Evolutionary conservation across 2,797 vertebrate species (phyloP), one percentile per base, ranked within the genome.

Genomic region (Sebastes aleutianus): DNA sequence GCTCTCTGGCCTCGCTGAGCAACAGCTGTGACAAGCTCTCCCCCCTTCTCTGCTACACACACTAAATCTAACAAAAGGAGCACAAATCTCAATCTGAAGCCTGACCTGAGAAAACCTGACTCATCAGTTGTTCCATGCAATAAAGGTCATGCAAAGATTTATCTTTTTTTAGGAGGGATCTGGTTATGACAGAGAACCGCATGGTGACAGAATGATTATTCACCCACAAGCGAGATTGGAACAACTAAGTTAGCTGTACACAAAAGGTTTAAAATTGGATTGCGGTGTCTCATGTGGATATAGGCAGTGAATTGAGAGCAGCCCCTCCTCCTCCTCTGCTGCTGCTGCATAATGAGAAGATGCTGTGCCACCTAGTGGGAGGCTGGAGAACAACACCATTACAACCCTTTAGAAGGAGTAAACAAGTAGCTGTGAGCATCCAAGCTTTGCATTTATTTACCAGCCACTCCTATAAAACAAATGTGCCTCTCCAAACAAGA

Each of bases 301-400:
- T 67, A 73, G 77, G 82, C 57, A 63, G 61, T 62, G 84, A 87
- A 75, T 27, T 47, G 77, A 81, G 71, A 86, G 70, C 72, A 74
- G 83, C 91, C 79, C 78, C 85, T 80, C 82, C 85, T 78, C 74
- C 68, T 50, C 58, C 56, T 0, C 74, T 70, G 34, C 54, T 68
- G 1, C 74, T 85, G 81, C 80, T 89, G 80, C 78, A 88, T 77
- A 85, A 87, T 85, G 78, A 90, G 88, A 90, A 91, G 84, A 90
- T 70, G 87, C 85, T 89, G 73, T 93, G 94, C 95, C 95, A 94
- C 94, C 95, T 93, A 95, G 95, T 94, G 95, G 93, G 8, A 3
- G 31, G 27, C 73, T 63, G 43, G 7, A 34, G 63, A 70, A 87
- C 78, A 63, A 64, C 84, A 78, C 16, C 14, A 47, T 20, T 20